These are phyloP conservation scores for Heliconius hermathena DNA, from an alignment of 1,140 invertebrate genomes.

Conservation along the genomic window DNA sequence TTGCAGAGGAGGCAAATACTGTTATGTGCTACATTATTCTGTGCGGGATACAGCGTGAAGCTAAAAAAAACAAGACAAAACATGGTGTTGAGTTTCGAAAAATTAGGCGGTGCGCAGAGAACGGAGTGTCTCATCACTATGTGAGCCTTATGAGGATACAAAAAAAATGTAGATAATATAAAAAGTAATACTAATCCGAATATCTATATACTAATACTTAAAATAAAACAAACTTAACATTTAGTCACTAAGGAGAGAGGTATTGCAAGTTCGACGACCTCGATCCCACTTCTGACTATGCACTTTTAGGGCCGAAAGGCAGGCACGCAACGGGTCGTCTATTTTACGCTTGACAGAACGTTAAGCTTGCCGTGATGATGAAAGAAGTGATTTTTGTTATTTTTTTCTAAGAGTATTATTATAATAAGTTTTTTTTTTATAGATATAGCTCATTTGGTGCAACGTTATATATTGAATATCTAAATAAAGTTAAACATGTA, in stretches of 20 bases:
- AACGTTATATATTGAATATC: no score
- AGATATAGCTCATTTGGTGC: neutral
- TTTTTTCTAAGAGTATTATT: neutral
- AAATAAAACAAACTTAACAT: no score
- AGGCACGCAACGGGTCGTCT: neutral
- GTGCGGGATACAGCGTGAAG: neutral
- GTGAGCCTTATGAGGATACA: no score
- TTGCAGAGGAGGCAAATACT: neutral
- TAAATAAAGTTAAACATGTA: no score
- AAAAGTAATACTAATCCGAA: no score
- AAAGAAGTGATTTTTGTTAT: neutral
- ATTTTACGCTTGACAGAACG: conserved; percentile 5
- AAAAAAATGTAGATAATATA: no score
- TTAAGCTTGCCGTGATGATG: neutral
- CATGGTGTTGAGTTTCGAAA: no score
- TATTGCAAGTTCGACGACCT: neutral
- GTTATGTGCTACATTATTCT: neutral
- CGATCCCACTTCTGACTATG: conserved; percentile 14
- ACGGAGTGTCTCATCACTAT: no score
- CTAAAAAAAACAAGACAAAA: neutral
- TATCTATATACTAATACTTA: no score
- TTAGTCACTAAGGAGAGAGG: neutral
- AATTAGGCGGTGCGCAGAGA: no score
- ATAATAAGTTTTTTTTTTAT: no score
- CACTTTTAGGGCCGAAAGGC: conserved; percentile 9